phyloP scores from a whole-genome alignment of 2,797 vertebrate genomes.

The Scolopax rusticola region DNA sequence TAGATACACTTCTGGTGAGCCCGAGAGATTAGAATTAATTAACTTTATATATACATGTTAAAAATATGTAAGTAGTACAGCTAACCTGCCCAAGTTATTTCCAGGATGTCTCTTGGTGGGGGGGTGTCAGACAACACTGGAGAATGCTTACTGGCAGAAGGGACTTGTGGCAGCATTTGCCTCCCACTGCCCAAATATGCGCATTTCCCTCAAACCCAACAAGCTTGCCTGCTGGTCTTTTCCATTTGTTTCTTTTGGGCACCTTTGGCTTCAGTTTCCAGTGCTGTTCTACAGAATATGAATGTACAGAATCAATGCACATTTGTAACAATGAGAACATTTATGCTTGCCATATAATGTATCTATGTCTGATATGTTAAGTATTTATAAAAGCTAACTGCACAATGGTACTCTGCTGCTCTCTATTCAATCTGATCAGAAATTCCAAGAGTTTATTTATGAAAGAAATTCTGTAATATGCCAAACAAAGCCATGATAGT shows the following conservation, averaged over 20 bases:
- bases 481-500: neutral
- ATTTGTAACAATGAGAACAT: neutral
- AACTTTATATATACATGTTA: neutral
- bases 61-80: neutral
- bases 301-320: neutral
- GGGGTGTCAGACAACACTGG: neutral
- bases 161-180: neutral
- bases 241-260: neutral
- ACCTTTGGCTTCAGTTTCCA: neutral
- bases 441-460: neutral
- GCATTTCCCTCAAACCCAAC: neutral
- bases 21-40: neutral
- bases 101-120: neutral
- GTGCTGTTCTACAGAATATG: neutral
- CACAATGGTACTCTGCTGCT: neutral
- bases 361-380: neutral
- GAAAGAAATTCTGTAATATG: neutral
- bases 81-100: neutral
- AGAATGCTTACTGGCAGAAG: neutral
- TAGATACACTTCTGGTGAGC: neutral
- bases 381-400: neutral
- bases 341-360: neutral
- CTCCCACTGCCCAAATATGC: neutral
- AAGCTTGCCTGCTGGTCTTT: neutral
- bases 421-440: neutral